phyloP scores from a whole-genome alignment of 2,797 vertebrate genomes.

The Falco concolor region DNA sequence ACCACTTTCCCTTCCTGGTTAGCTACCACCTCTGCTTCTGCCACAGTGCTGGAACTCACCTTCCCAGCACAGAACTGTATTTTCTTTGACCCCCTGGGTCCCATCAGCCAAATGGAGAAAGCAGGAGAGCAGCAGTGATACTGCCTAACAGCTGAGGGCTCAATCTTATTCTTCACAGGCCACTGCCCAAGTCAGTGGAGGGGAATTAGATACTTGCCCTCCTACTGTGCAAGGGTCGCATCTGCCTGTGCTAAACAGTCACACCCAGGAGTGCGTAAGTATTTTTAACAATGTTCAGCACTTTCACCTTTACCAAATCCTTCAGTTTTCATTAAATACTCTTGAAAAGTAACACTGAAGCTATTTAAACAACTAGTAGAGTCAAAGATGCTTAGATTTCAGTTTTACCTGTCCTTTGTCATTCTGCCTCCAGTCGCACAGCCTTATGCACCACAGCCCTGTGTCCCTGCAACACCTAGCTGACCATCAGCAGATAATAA shows the following conservation, averaged over 20 bases:
- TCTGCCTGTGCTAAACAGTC: neutral
- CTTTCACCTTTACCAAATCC: neutral
- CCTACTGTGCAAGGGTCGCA: neutral
- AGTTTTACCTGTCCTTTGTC: neutral
- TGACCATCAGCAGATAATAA: neutral
- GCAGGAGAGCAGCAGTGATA: neutral
- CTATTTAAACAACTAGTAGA: neutral
- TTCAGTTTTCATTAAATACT: neutral
- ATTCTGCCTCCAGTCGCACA: neutral
- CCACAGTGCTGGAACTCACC: neutral
- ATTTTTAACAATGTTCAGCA: neutral
- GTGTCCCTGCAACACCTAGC: neutral
- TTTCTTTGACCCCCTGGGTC: neutral
- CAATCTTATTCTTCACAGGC: neutral
- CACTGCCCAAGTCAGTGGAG: neutral
- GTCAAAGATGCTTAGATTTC: neutral
- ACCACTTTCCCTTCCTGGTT: neutral
- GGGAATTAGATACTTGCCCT: neutral
- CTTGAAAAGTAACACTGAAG: neutral
- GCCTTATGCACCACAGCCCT: neutral
- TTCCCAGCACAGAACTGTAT: neutral
- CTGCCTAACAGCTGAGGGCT: neutral
- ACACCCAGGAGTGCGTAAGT: neutral
- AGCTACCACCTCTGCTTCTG: neutral
- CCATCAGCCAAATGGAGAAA: neutral